phyloP scores from a whole-genome alignment of 2,888 invertebrate species.

The Chydorus sphaericus region DNA sequence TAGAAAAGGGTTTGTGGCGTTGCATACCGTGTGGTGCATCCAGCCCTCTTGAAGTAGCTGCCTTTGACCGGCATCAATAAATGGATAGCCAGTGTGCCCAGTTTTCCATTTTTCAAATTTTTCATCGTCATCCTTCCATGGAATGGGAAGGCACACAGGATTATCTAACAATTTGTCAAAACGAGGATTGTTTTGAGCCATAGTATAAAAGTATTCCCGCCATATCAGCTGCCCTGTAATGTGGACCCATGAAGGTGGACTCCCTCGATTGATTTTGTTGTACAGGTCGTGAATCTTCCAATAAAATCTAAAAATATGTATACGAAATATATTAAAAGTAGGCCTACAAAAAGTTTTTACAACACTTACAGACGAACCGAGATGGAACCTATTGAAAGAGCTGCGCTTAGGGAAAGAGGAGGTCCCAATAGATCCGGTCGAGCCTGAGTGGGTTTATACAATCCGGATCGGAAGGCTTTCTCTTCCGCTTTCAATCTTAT shows the following conservation, averaged over 20 bases:
- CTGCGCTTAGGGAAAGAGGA: conserved; percentile 52
- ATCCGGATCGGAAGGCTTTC: conserved; percentile 35
- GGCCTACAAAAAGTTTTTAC: not conserved
- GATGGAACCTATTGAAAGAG: conserved; percentile 52
- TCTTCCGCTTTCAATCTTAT: conserved; percentile 36
- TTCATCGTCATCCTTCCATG: conserved; percentile 41
- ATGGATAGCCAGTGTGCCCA: conserved; percentile 53
- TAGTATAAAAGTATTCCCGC: conserved; percentile 64
- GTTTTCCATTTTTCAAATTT: conserved; percentile 36
- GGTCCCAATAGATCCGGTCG: conserved; percentile 49
- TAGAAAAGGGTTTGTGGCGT: no score
- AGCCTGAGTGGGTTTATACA: conserved; percentile 51
- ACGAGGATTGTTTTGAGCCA: conserved; percentile 54
- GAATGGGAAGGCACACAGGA: conserved; percentile 54
- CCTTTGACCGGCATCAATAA: conserved; percentile 58
- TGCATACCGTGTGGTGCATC: no score
- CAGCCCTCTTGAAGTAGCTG: conserved; percentile 40
- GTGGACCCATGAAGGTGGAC: conserved; percentile 30
- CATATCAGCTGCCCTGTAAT: conserved; percentile 48
- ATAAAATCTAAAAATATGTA: conserved; percentile 37
- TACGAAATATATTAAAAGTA: not conserved
- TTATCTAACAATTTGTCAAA: conserved; percentile 52
- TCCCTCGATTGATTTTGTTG: conserved; percentile 38
- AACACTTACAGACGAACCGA: conserved; percentile 43
- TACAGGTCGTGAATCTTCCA: conserved; percentile 53